Conservation (phyloP, 1,140 invertebrate genomes). For the Heliothis subflexa region DNA sequence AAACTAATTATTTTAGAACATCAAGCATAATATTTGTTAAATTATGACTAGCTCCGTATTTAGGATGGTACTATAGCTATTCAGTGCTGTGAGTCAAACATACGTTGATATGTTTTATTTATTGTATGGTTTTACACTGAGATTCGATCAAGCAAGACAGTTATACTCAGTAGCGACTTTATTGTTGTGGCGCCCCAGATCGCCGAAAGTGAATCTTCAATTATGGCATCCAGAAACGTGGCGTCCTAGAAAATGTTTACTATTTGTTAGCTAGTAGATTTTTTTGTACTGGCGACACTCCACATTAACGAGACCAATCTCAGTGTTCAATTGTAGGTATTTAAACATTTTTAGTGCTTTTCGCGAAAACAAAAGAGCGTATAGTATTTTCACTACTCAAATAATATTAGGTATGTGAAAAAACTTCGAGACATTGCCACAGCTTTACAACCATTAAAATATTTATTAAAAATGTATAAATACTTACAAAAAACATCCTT, state of each 20-base stretch:
- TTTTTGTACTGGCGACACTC: not conserved
- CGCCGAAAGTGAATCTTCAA: no score
- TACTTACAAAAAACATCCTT: slow-evolving; percentile 3
- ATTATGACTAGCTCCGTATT: slow-evolving; percentile 35
- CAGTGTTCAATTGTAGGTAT: not conserved
- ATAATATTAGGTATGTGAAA: no score
- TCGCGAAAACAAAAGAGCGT: not conserved
- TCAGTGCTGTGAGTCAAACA: slow-evolving; percentile 43
- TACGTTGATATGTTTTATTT: slow-evolving; percentile 31
- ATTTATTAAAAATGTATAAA: slow-evolving; percentile 20
- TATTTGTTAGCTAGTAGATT: not conserved
- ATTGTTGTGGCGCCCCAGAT: no score
- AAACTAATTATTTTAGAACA: not conserved
- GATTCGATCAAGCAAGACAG: not conserved
- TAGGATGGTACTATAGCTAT: slow-evolving; percentile 38
- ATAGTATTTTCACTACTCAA: no score
- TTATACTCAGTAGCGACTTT: no score
- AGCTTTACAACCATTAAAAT: no score
- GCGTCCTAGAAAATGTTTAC: no score
- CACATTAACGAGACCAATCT: not conserved
- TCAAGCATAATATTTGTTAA: slow-evolving; percentile 23
- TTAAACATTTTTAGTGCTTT: not conserved
- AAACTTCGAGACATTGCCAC: no score
- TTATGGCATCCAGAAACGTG: no score
- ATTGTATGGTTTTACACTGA: not conserved